phyloP scores from a whole-genome alignment of 2,797 vertebrate species.

The Setipinna tenuifilis region DNA sequence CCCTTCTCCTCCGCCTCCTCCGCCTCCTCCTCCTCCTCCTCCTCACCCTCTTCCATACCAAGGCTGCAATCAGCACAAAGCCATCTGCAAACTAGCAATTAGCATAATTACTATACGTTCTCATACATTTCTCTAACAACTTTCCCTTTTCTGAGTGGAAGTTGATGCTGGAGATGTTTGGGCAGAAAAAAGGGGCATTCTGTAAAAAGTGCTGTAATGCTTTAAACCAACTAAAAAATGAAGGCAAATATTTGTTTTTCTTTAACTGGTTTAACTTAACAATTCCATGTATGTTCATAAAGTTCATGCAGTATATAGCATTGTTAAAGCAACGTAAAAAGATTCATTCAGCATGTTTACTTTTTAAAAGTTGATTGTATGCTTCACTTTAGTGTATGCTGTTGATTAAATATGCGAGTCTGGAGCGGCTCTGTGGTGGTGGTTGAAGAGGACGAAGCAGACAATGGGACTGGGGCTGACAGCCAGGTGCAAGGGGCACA shows the following conservation, averaged over 20 bases:
- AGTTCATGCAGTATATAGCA: too few species aligned
- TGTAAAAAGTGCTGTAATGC: too few species aligned
- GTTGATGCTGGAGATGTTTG: conserved; percentile 61
- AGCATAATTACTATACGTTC: conserved; percentile 82
- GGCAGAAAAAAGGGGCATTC: conserved; percentile 40
- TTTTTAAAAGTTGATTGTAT: background rate
- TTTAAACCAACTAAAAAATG: conserved; percentile 60
- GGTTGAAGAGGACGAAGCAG: conserved; percentile 65
- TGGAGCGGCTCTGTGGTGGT: conserved; percentile 46
- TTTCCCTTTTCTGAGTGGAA: conserved; percentile 68
- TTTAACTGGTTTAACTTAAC: too few species aligned
- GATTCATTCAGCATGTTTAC: too few species aligned
- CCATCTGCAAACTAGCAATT: conserved; percentile 80
- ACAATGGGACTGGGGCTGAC: conserved; percentile 66
- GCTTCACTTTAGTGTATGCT: background rate
- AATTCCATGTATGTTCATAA: too few species aligned
- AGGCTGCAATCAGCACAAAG: conserved; percentile 79
- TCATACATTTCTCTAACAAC: conserved; percentile 71
- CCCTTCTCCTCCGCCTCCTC: conserved; percentile 60
- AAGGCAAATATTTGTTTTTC: conserved; percentile 41
- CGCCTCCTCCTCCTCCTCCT: conserved; percentile 58
- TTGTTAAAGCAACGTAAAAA: too few species aligned
- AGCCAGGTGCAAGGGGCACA: conserved; percentile 76
- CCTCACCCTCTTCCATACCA: conserved; percentile 68
- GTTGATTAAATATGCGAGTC: background rate